phyloP scores from a whole-genome alignment of 2,888 invertebrate species.

The Ophion obscuratus region DNA sequence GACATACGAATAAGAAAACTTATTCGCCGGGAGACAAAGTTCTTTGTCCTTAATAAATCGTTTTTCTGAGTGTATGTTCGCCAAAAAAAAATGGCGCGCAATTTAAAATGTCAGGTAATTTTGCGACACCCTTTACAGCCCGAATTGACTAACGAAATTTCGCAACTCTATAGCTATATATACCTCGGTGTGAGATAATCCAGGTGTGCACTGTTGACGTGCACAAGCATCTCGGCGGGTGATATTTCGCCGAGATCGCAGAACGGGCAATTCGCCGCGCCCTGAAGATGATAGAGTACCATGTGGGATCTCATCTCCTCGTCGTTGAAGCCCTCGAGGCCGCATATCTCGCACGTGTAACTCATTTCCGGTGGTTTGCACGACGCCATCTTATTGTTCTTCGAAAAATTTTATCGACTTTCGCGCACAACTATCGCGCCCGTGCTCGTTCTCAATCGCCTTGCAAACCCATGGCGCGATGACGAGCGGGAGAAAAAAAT shows the following conservation, averaged over 20 bases:
- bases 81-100: too few species aligned
- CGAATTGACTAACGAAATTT: background rate
- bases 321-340: constrained; percentile 92
- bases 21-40: too few species aligned
- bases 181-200: constrained; percentile 90
- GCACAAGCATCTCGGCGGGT: constrained; percentile 90
- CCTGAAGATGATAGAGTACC: constrained; percentile 91
- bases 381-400: constrained; percentile 81
- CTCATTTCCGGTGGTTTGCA: constrained; percentile 86
- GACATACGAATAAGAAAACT: too few species aligned
- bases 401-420: constrained; percentile 9
- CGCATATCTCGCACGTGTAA: constrained; percentile 93
- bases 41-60: too few species aligned
- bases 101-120: too few species aligned
- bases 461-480: background rate
- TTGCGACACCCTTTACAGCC: background rate
- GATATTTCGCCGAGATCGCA: constrained; percentile 91
- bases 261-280: constrained; percentile 92
- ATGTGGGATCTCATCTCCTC: constrained; percentile 93
- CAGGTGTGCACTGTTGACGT: constrained; percentile 93
- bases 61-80: too few species aligned
- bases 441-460: background rate
- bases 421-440: background rate
- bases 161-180: background rate
- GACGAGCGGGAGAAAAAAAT: background rate